Evolutionary conservation across 2,113 vertebrate genomes (phyloP), one percentile per base, ranked within the genome.

Genomic region (Catharus minimus): DNA sequence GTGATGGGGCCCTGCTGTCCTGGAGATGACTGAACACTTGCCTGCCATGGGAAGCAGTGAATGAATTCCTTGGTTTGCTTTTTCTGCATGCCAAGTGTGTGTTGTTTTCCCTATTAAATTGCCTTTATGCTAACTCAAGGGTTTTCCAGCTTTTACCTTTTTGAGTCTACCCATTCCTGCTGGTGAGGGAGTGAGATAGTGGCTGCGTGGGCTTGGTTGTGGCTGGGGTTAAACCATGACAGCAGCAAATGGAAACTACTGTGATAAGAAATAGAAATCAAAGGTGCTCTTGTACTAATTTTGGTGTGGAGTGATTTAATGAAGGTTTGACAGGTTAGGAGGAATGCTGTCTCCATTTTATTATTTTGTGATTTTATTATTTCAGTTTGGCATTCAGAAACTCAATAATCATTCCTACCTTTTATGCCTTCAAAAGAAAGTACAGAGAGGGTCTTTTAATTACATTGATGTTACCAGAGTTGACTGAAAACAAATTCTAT

Each of bases 341-440:
- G 19, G 53, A 71, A 8, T 3, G 1, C 21, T 65, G 43, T 46
- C n/a, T 75, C 73, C 30, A 7, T 36, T 36, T 36, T 36, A 36
- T 36, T 36, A 36, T 36, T 36, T 36, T 21, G 13, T 73, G 47
- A 21, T 46, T 89, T 24, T 55, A 21, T 55, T 82, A 26, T 50
- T 93, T 79, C n/a, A 52, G 39, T 66, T 92, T 75, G 41, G 22
- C n/a, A 52, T 62, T 88, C 44, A 33, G 60, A 92, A 78, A 30
- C 24, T 75, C 78, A 68, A 16, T 82, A 73, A 53, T 38, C 6
- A 22, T 86, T 81, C 20, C 33, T 65, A 5, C 12, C 27, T 75
- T 38, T 50, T 61, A 15, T 76, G 9, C 53, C 33, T 85, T 82
- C 20, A 47, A 82, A 67, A 28, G 52, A 49, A 72, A 84, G 43